These are phyloP conservation scores for Pterocles gutturalis DNA, from an alignment of 2,113 vertebrate genomes.

Conservation along the genomic window DNA sequence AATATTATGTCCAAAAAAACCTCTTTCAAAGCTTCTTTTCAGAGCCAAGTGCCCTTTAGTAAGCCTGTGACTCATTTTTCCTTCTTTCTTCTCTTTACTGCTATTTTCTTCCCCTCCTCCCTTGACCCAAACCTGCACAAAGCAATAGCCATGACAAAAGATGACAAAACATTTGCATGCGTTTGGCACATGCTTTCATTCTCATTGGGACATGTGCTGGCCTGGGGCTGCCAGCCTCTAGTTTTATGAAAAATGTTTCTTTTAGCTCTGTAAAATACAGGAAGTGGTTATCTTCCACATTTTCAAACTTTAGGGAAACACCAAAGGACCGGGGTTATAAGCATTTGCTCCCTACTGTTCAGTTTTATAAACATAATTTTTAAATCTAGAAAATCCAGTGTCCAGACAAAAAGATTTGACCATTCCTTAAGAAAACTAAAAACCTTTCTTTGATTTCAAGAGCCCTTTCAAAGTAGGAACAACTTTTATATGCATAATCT, in stretches of 20 bases:
- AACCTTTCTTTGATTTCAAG: not conserved
- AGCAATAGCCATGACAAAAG: not conserved
- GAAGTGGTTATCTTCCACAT: not conserved
- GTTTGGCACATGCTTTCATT: not conserved
- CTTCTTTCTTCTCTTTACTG: not conserved
- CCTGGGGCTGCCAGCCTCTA: not conserved
- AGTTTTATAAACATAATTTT: not conserved
- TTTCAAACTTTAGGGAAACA: not conserved
- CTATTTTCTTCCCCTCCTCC: not conserved
- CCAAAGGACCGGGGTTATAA: not conserved
- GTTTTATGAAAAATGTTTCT: not conserved
- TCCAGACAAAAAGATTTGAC: not conserved
- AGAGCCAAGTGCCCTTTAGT: not conserved
- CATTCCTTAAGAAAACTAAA: not conserved
- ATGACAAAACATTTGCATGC: not conserved
- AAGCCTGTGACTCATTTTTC: not conserved
- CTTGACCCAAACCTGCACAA: not conserved
- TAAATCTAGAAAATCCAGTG: not conserved
- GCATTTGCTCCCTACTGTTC: not conserved
- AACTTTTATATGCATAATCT: not conserved
- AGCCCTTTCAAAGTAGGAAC: not conserved
- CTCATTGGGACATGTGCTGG: not conserved
- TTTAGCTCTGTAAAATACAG: not conserved
- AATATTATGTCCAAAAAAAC: not conserved
- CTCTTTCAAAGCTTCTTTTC: not conserved